phyloP scores from a whole-genome alignment of 2,113 vertebrate genomes.

The Rhegmatorhina hoffmannsi region DNA sequence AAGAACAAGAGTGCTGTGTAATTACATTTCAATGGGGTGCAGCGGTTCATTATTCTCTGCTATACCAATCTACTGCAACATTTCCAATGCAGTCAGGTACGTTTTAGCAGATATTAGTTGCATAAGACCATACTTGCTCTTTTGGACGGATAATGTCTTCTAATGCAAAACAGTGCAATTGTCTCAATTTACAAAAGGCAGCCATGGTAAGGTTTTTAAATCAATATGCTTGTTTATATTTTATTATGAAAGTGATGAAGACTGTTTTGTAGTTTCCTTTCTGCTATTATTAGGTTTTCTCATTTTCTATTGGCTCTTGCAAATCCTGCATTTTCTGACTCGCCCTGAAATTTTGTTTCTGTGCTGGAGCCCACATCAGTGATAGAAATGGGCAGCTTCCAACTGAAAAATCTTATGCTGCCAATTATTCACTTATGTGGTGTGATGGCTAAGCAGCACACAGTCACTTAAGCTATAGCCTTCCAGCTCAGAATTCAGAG shows the following conservation, averaged over 20 bases:
- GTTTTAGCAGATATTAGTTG: conserved; percentile 78
- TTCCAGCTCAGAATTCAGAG: not conserved
- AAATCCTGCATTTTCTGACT: not conserved
- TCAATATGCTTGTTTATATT: conserved; percentile 67
- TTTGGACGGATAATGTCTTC: conserved; percentile 72
- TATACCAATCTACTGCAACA: conserved; percentile 88
- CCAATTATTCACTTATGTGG: conserved; percentile 1
- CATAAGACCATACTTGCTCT: conserved; percentile 73
- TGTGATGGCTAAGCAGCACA: not conserved
- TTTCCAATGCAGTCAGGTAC: conserved; percentile 91
- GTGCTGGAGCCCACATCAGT: conserved; percentile 51
- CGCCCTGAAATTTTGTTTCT: conserved; percentile 27
- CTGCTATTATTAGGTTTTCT: not conserved
- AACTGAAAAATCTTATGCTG: conserved; percentile 50
- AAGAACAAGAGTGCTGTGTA: conserved; percentile 95
- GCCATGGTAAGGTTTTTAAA: conserved; percentile 41
- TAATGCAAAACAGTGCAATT: conserved; percentile 72
- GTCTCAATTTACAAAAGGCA: conserved; percentile 76
- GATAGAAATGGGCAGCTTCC: conserved; percentile 70
- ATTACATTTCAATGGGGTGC: conserved; percentile 97
- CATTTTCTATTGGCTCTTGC: not conserved
- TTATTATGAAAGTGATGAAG: conserved; percentile 54
- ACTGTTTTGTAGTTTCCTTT: not conserved
- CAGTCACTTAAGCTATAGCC: not conserved
- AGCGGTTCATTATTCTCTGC: conserved; percentile 95